Conservation (phyloP, 2,888 invertebrate genomes). For the Cantharis nigra region DNA sequence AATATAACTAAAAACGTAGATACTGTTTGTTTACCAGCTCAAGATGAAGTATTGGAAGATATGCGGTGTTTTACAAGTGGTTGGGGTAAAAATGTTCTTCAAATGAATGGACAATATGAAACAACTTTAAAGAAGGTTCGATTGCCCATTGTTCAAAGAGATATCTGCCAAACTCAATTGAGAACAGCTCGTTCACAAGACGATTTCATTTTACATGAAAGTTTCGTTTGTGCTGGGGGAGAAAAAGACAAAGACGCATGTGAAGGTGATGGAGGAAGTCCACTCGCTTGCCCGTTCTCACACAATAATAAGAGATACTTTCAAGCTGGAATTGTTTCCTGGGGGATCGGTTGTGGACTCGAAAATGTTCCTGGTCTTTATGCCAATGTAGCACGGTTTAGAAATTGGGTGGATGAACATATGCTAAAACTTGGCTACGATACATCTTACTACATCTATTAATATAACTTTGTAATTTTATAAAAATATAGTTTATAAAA, state of each 20-base stretch:
- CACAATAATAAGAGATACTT: slow-evolving; percentile 38
- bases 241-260: slow-evolving; percentile 74
- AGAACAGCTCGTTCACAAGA: slow-evolving; percentile 70
- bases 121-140: slow-evolving; percentile 70
- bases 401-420: slow-evolving; percentile 32
- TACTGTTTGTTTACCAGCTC: slow-evolving; percentile 67
- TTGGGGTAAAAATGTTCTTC: slow-evolving; percentile 76
- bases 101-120: slow-evolving; percentile 57
- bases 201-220: slow-evolving; percentile 66
- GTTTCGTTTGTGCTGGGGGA: slow-evolving; percentile 57
- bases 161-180: slow-evolving; percentile 56
- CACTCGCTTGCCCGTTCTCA: slow-evolving; percentile 72
- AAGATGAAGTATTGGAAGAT: slow-evolving; percentile 42
- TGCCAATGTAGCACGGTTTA: neutral
- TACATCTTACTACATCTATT: neutral
- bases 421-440: slow-evolving; percentile 48
- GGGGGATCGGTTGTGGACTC: neutral
- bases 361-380: neutral
- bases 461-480: neutral
- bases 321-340: neutral
- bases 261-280: slow-evolving; percentile 79
- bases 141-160: slow-evolving; percentile 64
- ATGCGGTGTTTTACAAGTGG: slow-evolving; percentile 69
- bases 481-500: neutral
- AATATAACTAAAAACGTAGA: slow-evolving; percentile 70